Conservation (phyloP, 2,797 vertebrate species). For the Hypotaenidia okinawae region DNA sequence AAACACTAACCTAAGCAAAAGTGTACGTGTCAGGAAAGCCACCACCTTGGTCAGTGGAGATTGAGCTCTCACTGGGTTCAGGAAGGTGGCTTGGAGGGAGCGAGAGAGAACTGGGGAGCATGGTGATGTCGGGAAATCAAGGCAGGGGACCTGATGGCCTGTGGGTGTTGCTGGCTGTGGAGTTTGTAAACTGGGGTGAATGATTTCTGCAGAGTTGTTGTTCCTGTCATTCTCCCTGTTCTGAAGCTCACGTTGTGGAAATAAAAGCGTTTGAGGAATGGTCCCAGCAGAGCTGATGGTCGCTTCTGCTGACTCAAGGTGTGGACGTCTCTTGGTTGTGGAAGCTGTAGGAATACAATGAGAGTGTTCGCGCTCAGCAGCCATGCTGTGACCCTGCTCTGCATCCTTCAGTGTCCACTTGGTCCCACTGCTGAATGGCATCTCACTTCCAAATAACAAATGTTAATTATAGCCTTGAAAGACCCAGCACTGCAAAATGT, state of each 20-base stretch:
- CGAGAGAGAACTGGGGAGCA: neutral
- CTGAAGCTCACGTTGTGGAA: too few relatives aligned
- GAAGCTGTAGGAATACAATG: too few relatives aligned
- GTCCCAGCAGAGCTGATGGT: too few relatives aligned
- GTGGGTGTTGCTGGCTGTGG: neutral
- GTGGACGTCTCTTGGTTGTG: too few relatives aligned
- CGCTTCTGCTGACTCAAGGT: too few relatives aligned
- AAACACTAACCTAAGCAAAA: neutral
- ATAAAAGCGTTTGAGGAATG: too few relatives aligned
- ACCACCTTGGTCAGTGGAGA: neutral
- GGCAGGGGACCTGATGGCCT: neutral
- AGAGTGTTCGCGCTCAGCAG: too few relatives aligned
- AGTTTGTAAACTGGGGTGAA: rapidly evolving
- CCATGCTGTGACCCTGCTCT: neutral
- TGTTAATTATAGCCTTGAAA: neutral
- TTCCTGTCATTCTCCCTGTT: too few relatives aligned
- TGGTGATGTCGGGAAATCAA: neutral
- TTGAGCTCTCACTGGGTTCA: neutral
- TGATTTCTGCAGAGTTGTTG: too few relatives aligned
- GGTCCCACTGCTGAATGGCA: rapidly evolving
- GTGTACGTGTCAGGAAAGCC: neutral
- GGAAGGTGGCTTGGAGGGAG: neutral
- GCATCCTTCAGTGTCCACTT: rapidly evolving
- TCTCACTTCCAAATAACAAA: neutral
- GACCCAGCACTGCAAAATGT: neutral